phyloP scores from a whole-genome alignment of 2,888 invertebrate genomes.

The Sinelater perroti region DNA sequence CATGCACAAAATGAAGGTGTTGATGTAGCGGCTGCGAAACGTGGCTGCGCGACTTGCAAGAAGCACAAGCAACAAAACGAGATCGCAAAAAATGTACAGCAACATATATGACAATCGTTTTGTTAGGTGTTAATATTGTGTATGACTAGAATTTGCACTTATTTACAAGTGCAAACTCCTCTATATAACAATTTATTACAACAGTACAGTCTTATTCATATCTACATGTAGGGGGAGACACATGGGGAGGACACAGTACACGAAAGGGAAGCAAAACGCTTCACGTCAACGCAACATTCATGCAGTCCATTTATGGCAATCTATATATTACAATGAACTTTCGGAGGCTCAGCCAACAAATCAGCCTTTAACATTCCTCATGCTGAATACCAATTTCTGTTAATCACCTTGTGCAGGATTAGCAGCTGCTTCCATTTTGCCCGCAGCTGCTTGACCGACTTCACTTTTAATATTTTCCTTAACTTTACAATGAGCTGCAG shows the following conservation, averaged over 20 bases:
- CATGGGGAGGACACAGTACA: background rate
- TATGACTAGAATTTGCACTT: too few relatives aligned
- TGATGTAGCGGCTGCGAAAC: too few relatives aligned
- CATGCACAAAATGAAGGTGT: slow-evolving; percentile 38
- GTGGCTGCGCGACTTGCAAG: background rate
- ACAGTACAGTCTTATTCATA: too few relatives aligned
- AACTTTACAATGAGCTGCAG: too few relatives aligned
- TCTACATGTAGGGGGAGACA: background rate
- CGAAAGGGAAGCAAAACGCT: slow-evolving; percentile 1
- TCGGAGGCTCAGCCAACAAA: slow-evolving; percentile 23
- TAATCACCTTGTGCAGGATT: slow-evolving; percentile 28
- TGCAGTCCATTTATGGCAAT: slow-evolving; percentile 11
- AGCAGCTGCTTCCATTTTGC: slow-evolving; percentile 7
- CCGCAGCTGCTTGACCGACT: too few relatives aligned
- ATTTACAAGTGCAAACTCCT: too few relatives aligned
- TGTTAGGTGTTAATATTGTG: too few relatives aligned
- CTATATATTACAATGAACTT: slow-evolving; percentile 5
- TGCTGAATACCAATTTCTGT: slow-evolving; percentile 33
- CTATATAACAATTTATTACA: too few relatives aligned
- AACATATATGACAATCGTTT: too few relatives aligned
- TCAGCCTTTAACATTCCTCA: slow-evolving; percentile 28
- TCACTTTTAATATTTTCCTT: too few relatives aligned
- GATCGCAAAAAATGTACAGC: background rate
- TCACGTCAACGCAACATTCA: slow-evolving; percentile 8
- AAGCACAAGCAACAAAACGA: background rate